These are phyloP conservation scores for Pangasius macronema DNA, from an alignment of 2,797 vertebrate species.

Conservation along the genomic window DNA sequence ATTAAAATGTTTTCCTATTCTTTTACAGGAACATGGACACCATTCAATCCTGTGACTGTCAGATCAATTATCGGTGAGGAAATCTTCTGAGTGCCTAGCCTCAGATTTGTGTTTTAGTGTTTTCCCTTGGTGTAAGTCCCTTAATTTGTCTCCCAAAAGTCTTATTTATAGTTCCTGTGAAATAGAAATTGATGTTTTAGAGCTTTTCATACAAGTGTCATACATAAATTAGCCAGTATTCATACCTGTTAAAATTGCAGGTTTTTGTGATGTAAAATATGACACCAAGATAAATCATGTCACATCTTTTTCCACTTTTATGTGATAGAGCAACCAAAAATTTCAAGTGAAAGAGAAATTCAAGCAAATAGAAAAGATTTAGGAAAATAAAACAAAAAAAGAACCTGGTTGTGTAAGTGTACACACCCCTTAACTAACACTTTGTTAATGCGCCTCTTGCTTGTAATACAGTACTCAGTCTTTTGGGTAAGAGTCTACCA, in stretches of 20 bases:
- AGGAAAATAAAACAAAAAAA: neutral
- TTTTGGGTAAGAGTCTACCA: neutral
- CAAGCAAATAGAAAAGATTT: neutral
- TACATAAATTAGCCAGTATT: neutral
- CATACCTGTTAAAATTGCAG: neutral
- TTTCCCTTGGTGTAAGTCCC: neutral
- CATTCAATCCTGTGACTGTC: conserved; percentile 96
- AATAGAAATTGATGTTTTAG: neutral
- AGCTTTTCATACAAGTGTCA: neutral
- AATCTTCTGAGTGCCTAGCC: neutral
- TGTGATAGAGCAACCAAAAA: neutral
- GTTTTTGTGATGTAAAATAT: neutral
- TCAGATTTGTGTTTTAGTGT: neutral
- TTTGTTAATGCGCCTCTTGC: no score
- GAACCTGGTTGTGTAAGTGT: neutral
- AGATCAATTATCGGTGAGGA: conserved; percentile 94
- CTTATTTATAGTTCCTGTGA: neutral
- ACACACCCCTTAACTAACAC: neutral
- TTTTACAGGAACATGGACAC: conserved; percentile 92
- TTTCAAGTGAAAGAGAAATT: neutral
- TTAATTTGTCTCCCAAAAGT: neutral
- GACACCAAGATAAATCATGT: neutral
- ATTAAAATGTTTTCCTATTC: neutral
- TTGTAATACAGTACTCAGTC: neutral
- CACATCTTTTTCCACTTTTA: neutral